Conservation (phyloP, 2,113 vertebrate genomes). For the Zingel zingel region DNA sequence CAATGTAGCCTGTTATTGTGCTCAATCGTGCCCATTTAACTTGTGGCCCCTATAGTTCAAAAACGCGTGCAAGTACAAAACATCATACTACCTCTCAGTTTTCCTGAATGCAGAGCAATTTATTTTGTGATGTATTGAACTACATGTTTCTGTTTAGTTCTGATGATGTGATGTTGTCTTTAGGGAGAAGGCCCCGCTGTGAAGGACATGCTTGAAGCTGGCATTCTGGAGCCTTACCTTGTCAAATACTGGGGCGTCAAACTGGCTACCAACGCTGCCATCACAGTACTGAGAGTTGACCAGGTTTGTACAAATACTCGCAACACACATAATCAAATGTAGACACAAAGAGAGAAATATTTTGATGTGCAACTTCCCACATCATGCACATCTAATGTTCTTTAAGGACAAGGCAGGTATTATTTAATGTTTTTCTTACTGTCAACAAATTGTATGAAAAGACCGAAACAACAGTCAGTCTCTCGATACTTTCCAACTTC, state of each 20-base stretch:
- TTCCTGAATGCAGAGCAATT: not conserved
- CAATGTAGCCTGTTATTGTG: not conserved
- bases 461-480: not conserved
- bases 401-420: not conserved
- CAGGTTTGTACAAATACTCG: slow-evolving; percentile 85
- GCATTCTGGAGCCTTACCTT: slow-evolving; percentile 92
- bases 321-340: not conserved
- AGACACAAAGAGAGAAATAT: not conserved
- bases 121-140: not conserved
- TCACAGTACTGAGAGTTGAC: slow-evolving; percentile 95
- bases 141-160: not conserved
- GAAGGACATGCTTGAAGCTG: slow-evolving; percentile 93
- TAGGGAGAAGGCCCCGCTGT: slow-evolving; percentile 92
- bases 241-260: slow-evolving; percentile 97
- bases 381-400: not conserved
- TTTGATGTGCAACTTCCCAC: not conserved
- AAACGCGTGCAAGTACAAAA: not conserved
- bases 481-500: not conserved
- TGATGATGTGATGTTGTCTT: slow-evolving; percentile 17
- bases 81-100: not conserved
- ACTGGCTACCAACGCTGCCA: slow-evolving; percentile 94
- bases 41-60: not conserved
- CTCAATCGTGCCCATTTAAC: not conserved
- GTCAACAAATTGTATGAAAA: not conserved
- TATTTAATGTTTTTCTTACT: not conserved